Conservation (phyloP, 2,113 vertebrate species). For the Erpornis zantholeuca region DNA sequence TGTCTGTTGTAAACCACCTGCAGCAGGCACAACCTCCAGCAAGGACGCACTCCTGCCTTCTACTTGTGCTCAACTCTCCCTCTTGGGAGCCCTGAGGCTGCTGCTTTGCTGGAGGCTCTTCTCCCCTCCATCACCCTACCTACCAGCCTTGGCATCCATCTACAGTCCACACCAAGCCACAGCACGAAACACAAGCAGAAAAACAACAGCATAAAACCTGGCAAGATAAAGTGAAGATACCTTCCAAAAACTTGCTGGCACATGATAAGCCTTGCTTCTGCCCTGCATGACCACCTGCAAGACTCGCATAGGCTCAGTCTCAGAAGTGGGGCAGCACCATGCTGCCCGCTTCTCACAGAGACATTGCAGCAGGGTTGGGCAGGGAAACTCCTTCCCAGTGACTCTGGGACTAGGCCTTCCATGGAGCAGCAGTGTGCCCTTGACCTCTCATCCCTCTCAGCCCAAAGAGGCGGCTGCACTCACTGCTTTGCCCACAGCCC, state of each 20-base stretch:
- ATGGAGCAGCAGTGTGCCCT: not conserved
- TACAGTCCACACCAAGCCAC: not conserved
- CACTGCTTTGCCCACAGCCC: accelerated
- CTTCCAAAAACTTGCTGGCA: not conserved
- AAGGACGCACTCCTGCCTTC: not conserved
- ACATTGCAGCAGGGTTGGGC: not conserved
- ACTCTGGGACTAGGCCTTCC: not conserved
- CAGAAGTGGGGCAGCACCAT: accelerated
- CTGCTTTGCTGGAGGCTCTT: not conserved
- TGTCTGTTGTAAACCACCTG: not conserved
- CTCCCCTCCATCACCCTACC: not conserved
- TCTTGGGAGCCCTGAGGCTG: not conserved
- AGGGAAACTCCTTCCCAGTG: not conserved
- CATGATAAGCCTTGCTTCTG: not conserved
- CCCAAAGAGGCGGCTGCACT: accelerated
- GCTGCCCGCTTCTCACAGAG: not conserved
- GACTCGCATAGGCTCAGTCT: not conserved
- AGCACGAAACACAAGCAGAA: not conserved
- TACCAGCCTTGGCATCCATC: not conserved
- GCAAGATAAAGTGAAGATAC: not conserved
- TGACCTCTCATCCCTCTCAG: not conserved
- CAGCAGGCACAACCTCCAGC: not conserved
- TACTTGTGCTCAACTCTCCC: not conserved
- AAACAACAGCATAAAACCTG: not conserved
- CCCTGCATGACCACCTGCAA: not conserved